These are phyloP conservation scores for Artemia sinica DNA, from an alignment of 2,888 invertebrate genomes.

Conservation along the genomic window DNA sequence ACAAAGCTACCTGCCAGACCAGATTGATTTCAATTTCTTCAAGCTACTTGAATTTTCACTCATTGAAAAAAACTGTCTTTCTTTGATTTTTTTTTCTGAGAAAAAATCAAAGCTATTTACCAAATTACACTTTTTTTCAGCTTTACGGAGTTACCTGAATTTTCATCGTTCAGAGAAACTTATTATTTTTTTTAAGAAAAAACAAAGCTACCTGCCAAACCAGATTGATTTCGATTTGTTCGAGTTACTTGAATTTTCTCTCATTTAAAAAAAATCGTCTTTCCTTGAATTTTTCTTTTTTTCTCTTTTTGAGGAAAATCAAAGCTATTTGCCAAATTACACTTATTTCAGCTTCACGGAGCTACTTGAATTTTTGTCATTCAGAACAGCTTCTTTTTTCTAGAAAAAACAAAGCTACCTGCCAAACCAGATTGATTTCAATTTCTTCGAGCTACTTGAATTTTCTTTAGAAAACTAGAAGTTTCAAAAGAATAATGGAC, in stretches of 20 bases:
- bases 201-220: not conserved
- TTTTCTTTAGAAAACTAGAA: not conserved
- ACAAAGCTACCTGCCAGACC: not conserved
- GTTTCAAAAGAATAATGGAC: not conserved
- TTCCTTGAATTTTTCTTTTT: too few species aligned
- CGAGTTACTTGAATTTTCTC: not conserved
- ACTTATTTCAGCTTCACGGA: too few species aligned
- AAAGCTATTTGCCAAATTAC: too few species aligned
- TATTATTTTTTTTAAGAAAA: not conserved
- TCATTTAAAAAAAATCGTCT: too few species aligned
- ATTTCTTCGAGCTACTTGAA: not conserved
- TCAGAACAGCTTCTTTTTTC: not conserved
- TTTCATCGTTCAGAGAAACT: not conserved
- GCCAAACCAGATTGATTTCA: conserved; percentile 1
- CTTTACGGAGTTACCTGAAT: not conserved
- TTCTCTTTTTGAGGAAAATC: too few species aligned
- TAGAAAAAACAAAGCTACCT: conserved; percentile 11
- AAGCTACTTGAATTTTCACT: not conserved
- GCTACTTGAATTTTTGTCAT: not conserved
- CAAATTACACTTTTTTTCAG: too few species aligned
- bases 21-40: not conserved
- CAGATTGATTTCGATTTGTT: not conserved
- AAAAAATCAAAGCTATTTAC: too few species aligned
- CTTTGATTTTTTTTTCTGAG: too few species aligned
- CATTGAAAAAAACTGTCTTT: too few species aligned